Percentiles rank a stretch among this genome's conserved stretches.
Conservation (phyloP, 2,797 vertebrate genomes). For the Mastacembelus armatus region DNA sequence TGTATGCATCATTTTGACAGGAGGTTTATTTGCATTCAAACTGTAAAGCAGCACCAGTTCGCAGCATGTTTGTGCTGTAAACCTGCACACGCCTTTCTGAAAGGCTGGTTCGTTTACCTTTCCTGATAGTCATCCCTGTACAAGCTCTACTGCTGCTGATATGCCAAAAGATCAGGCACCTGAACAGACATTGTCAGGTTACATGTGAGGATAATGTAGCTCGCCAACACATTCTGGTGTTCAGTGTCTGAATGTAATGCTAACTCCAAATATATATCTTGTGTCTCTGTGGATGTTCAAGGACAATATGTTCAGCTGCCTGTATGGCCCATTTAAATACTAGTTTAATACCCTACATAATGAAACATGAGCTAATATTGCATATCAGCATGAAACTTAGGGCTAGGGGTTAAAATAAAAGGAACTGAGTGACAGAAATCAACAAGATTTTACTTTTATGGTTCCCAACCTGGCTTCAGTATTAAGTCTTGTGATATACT, state of each 20-base stretch:
- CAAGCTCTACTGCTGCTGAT: not conserved
- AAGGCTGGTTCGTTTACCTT: not conserved
- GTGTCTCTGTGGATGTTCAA: not conserved
- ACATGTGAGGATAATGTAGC: not conserved
- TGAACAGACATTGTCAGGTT: not conserved
- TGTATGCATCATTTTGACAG: too few species aligned
- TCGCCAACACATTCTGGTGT: not conserved
- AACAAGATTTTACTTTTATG: not conserved
- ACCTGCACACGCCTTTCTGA: not conserved
- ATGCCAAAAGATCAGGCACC: not conserved
- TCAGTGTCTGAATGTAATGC: not conserved
- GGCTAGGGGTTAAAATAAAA: too few species aligned
- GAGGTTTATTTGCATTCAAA: too few species aligned
- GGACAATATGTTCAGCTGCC: not conserved
- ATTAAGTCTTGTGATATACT: too few species aligned
- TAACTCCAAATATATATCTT: not conserved
- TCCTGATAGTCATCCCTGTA: not conserved
- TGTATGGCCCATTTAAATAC: not conserved
- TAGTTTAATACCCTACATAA: too few species aligned
- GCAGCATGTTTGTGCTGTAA: slow-evolving; percentile 1
- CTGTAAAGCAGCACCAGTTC: not conserved
- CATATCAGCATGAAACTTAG: not conserved
- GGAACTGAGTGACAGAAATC: not conserved
- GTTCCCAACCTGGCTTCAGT: not conserved
- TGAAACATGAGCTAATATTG: not conserved